Evolutionary conservation across 2,113 vertebrate species (phyloP), one percentile per base, ranked within the genome.

Genomic region (Callipepla squamata): DNA sequence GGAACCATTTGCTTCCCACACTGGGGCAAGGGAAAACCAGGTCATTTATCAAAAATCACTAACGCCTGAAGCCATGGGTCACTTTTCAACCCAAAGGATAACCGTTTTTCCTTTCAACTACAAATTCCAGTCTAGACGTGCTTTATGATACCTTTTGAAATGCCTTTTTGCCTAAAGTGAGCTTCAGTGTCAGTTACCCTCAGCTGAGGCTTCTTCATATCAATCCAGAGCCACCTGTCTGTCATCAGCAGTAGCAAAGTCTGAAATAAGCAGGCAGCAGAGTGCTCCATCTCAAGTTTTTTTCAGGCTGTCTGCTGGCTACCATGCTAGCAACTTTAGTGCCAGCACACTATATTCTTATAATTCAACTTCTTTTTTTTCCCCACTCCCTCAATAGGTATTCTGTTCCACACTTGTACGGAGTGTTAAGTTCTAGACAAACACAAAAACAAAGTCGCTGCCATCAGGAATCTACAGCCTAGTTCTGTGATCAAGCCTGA

Each of bases 71-170:
- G 94, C 95, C 85, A 92, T 25, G 19, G 95, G 94, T 87, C 85
- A 95, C 93, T 96, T 92, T 94, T 92, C 91, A 96, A 91, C 79
- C 82, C 62, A 95, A 80, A 93, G 90, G 85, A 94, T 86, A 96
- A 95, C 36, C 95, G 89, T 91, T 95, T 96, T 92, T 91, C 67
- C 85, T 95, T 96, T 96, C 91, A 95, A 87, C 87, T 78, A 76
- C 76, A 75, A 91, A 94, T 85, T 91, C 76, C 53, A 94, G 90
- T 88, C 91, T 88, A 94, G 82, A 92, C 58, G 7, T 94, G 90
- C 61, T 93, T 65, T 90, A 91, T 81, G 87, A 91, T 73, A 72
- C 65, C 61, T 94, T 94, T 83, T 80, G 65, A 91, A 95, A 94
- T 17, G 51, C 61, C 58, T 87, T 95, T 90, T 90, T 91, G 85